phyloP scores from a whole-genome alignment of 1,140 invertebrate species.

The Rhynchophorus ferrugineus region DNA sequence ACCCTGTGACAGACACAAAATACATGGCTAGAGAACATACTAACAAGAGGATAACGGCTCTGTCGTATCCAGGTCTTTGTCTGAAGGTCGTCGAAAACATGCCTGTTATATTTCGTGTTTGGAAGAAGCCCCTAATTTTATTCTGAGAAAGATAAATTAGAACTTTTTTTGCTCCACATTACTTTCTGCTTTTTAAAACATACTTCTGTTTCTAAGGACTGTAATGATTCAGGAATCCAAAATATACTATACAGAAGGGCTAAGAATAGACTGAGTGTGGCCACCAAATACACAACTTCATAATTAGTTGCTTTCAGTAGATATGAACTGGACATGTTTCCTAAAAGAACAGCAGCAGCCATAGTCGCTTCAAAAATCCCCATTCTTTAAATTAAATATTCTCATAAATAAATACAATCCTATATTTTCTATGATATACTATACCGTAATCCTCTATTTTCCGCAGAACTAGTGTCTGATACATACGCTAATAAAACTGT shows the following conservation, averaged over 20 bases:
- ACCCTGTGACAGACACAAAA: constrained; percentile 49
- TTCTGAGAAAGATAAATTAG: constrained; percentile 32
- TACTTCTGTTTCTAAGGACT: constrained; percentile 7
- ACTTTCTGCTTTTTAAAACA: background rate
- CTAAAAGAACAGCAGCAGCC: constrained; percentile 49
- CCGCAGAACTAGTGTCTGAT: constrained; percentile 23
- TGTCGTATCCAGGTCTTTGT: constrained; percentile 48
- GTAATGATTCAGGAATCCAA: constrained; percentile 39
- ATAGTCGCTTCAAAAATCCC: constrained; percentile 52
- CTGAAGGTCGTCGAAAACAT: constrained; percentile 54
- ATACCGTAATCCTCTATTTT: constrained; percentile 23
- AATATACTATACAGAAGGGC: constrained; percentile 39
- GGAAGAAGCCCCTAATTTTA: constrained; percentile 46
- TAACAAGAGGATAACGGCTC: constrained; percentile 52
- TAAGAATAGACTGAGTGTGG: constrained; percentile 31
- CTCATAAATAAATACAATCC: background rate
- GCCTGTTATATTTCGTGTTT: constrained; percentile 49
- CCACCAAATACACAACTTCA: constrained; percentile 38
- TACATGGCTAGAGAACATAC: constrained; percentile 47
- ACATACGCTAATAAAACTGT: constrained; percentile 27
- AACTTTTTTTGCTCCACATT: background rate
- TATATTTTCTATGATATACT: background rate
- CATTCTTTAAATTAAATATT: constrained; percentile 47
- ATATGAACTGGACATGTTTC: constrained; percentile 50
- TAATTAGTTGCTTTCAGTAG: constrained; percentile 46